Evolutionary conservation across 2,797 vertebrate genomes (phyloP), one percentile per base, ranked within the genome.

Genomic region (Chanos chanos): DNA sequence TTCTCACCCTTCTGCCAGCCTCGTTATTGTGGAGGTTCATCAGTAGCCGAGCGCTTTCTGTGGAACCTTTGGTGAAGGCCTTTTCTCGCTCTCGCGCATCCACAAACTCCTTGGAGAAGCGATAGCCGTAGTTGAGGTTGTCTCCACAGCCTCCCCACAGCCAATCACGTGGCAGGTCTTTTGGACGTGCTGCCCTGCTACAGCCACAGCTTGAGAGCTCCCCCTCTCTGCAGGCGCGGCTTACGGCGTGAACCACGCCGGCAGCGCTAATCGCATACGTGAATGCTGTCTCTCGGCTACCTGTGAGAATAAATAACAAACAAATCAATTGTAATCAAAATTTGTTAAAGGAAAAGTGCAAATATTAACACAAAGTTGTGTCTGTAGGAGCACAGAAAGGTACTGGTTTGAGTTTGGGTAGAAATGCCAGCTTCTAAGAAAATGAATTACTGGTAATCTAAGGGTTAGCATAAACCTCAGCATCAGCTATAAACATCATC

Each of bases 11-110:
- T 36, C 96, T 84, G 68, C 96, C 96, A 0, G 96, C 96, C 71
- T 99, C 96, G 0, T 99, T 99, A 77, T 98, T 99, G 85, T 98
- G 95, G 49, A 98, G 83, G 76, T 99, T 99, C 96, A 99, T 99
- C 82, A 93, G 13, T 66, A 92, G 89, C 52, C 96, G 88, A 0
- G 93, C 91, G 0, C 89, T 95, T 74, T 98, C 96, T 0, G 90
- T 91, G 0, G 95, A 89, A 68, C 93, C 93, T 61, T 94, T 94
- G 61, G 93, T 89, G 48, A 92, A 92, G 75, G 92, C 94, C 41
- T 95, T 93, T 85, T 99, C 96, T 0, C 96, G 78, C 77, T 99
- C 96, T 0, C 95, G 92, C 1, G 96, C 96, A 0, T 99, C 96
- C 74, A 98, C 96, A n/a, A 99, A 98, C 83, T 99, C 96, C 77